These are phyloP conservation scores for Cheilosia pagana DNA, from an alignment of 2,888 invertebrate genomes.

Conservation along the genomic window DNA sequence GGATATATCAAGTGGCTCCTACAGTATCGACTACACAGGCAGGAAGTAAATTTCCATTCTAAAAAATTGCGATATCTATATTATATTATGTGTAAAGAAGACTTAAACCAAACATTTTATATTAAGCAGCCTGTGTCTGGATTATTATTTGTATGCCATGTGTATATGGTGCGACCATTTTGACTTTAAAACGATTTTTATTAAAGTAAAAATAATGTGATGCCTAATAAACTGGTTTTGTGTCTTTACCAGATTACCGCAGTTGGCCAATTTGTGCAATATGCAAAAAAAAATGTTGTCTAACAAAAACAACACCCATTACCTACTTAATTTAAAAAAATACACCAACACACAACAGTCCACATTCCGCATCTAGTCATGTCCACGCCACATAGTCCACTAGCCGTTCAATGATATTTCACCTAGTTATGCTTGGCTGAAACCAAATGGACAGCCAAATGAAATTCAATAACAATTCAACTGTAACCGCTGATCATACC, in stretches of 20 bases:
- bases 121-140: slow-evolving; percentile 45
- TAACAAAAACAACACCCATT: slow-evolving; percentile 52
- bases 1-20: slow-evolving; percentile 90
- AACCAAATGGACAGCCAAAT: slow-evolving; percentile 32
- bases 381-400: slow-evolving; percentile 11
- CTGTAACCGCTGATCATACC: slow-evolving; percentile 44
- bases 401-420: slow-evolving; percentile 20
- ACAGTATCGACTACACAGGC: slow-evolving; percentile 90
- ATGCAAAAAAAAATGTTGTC: slow-evolving; percentile 25
- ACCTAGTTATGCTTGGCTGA: slow-evolving; percentile 14
- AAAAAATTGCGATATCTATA: not conserved
- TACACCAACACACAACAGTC: slow-evolving; percentile 23
- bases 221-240: slow-evolving; percentile 13
- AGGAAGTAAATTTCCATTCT: slow-evolving; percentile 80
- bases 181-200: slow-evolving; percentile 19
- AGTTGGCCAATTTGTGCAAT: slow-evolving; percentile 23
- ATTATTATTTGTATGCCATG: slow-evolving; percentile 4
- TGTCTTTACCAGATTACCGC: not conserved
- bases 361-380: slow-evolving; percentile 23
- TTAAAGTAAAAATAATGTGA: slow-evolving; percentile 28
- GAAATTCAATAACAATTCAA: slow-evolving; percentile 59
- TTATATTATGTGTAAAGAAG: slow-evolving; percentile 33
- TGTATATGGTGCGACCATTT: not conserved
- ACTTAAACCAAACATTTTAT: slow-evolving; percentile 63
- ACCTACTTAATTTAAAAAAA: slow-evolving; percentile 15